phyloP scores from a whole-genome alignment of 2,797 vertebrate species.

The Eleutherodactylus coqui region DNA sequence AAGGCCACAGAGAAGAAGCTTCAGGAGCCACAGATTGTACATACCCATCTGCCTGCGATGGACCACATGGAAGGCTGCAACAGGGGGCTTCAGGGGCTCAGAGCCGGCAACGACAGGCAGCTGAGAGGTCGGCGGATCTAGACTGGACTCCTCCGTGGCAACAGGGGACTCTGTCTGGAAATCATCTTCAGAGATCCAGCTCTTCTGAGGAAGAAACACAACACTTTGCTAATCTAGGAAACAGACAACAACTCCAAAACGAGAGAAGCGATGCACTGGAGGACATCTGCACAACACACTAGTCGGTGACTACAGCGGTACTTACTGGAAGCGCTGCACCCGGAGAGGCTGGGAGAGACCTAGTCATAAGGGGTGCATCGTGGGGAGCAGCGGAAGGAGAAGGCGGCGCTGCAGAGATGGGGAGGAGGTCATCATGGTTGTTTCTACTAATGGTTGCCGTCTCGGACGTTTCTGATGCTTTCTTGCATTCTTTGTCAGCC shows the following conservation, averaged over 20 bases:
- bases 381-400: background rate
- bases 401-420: too few relatives aligned
- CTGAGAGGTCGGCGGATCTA: background rate
- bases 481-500: too few relatives aligned
- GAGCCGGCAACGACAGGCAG: background rate
- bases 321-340: constrained; percentile 35
- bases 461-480: background rate
- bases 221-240: background rate
- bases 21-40: constrained; percentile 19
- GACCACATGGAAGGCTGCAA: constrained; percentile 79
- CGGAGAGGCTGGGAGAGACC: background rate
- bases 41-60: constrained; percentile 92
- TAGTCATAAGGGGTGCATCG: background rate
- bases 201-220: constrained; percentile 73
- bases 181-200: constrained; percentile 96
- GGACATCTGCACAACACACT: too few relatives aligned
- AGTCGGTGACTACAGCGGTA: constrained; percentile 13
- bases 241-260: background rate
- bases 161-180: constrained; percentile 82
- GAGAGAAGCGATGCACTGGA: too few relatives aligned
- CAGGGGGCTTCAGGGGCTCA: constrained; percentile 25
- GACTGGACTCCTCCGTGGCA: constrained; percentile 62
- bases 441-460: too few relatives aligned
- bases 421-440: too few relatives aligned
- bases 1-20: background rate